A percentile compares a stretch with the other conserved stretches of the same genome.
These are phyloP conservation scores for Semotilus atromaculatus DNA, from an alignment of 2,797 vertebrate genomes.

Conservation along the genomic window DNA sequence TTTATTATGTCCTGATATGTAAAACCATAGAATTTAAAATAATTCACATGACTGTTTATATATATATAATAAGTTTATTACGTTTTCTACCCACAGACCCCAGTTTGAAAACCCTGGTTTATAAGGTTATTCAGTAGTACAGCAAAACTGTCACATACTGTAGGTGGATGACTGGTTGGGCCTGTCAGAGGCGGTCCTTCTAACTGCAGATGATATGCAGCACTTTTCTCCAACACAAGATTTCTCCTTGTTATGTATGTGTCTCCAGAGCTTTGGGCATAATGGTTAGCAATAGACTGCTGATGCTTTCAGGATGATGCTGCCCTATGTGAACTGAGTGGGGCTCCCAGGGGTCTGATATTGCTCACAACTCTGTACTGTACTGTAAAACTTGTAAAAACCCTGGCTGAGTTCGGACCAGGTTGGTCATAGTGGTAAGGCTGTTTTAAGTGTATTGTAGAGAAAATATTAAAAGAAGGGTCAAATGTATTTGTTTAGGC, in stretches of 20 bases:
- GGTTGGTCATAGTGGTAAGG: neutral
- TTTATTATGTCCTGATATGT: too few species aligned
- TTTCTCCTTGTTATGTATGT: constrained; percentile 12
- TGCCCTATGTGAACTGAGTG: neutral
- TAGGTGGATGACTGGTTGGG: neutral
- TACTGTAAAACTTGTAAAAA: neutral
- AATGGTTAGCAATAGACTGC: constrained; percentile 18
- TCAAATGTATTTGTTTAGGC: too few species aligned
- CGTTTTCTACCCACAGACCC: neutral
- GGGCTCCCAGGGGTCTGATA: neutral
- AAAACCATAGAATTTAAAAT: too few species aligned
- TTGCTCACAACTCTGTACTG: neutral
- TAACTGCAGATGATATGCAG: constrained; percentile 11
- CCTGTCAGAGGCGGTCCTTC: neutral
- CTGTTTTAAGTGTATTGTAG: neutral
- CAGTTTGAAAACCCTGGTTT: neutral
- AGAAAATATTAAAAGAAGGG: too few species aligned
- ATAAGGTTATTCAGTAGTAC: neutral
- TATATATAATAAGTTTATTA: too few species aligned
- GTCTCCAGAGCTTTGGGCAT: constrained; percentile 14
- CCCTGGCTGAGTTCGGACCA: neutral
- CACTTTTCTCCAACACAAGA: constrained; percentile 6
- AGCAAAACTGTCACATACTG: constrained; percentile 8
- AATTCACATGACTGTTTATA: too few species aligned
- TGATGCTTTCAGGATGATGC: neutral